Percentiles rank a stretch among this genome's conserved stretches.
These are phyloP conservation scores for Nannospalax galili DNA, from an alignment of 2,113 vertebrate species.

Conservation along the genomic window DNA sequence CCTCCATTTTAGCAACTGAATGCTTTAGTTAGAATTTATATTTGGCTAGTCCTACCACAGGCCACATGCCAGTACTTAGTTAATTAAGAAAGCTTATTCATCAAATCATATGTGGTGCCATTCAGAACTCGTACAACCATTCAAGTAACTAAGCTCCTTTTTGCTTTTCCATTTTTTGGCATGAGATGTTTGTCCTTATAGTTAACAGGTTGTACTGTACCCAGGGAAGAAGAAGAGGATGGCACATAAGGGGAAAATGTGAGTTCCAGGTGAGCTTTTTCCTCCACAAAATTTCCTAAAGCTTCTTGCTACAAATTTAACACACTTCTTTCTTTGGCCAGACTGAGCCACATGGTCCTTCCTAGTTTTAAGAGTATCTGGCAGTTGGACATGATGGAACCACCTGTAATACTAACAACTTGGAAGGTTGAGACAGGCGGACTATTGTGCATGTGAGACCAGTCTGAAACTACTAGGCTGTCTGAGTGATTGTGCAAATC, in stretches of 20 bases:
- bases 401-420: no score
- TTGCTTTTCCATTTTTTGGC: background rate
- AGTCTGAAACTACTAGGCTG: no score
- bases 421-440: no score
- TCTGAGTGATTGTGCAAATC: no score
- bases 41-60: background rate
- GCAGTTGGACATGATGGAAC: no score
- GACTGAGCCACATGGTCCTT: background rate
- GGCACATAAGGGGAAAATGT: background rate
- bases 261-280: background rate
- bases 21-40: background rate
- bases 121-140: background rate
- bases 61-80: background rate
- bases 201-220: background rate
- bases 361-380: background rate
- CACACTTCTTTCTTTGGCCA: background rate
- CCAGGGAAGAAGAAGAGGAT: background rate
- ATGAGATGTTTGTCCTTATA: background rate
- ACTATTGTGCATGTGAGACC: no score
- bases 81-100: slow-evolving; percentile 25
- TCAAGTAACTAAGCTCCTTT: background rate
- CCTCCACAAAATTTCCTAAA: background rate
- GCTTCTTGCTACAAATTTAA: background rate
- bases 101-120: no score
- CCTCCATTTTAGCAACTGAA: background rate